phyloP scores from a whole-genome alignment of 2,113 vertebrate species.

The Muntiacus reevesi region DNA sequence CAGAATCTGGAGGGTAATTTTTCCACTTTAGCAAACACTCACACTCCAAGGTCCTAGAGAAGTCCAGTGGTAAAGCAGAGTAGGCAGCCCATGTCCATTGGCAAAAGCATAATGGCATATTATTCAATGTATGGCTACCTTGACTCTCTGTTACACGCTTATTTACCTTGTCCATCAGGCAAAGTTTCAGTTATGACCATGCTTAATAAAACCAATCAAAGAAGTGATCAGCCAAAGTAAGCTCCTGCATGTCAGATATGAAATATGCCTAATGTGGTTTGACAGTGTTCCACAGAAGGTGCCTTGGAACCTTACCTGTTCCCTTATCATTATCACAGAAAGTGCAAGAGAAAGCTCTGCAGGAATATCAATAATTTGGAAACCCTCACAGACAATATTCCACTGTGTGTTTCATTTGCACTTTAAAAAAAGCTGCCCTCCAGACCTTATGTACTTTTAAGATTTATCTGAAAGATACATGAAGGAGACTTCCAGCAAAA shows the following conservation, averaged over 20 bases:
- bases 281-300: conserved; percentile 71
- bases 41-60: not conserved
- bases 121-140: not conserved
- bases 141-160: conserved; percentile 46
- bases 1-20: not conserved
- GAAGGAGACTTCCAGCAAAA: conserved; percentile 84
- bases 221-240: conserved; percentile 74
- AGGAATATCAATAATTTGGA: conserved; percentile 88
- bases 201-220: conserved; percentile 77
- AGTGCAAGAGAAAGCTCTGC: conserved; percentile 80
- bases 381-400: conserved; percentile 84
- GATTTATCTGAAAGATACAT: conserved; percentile 89
- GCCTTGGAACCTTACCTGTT: conserved; percentile 71
- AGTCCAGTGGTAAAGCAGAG: conserved; percentile 36
- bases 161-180: conserved; percentile 33
- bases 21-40: not conserved
- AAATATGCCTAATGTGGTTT: conserved; percentile 78
- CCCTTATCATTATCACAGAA: conserved; percentile 79
- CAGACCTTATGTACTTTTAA: conserved; percentile 88
- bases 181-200: conserved; percentile 63
- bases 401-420: conserved; percentile 86
- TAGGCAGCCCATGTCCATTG: conserved; percentile 46
- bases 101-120: not conserved
- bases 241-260: conserved; percentile 74
- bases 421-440: conserved; percentile 86